Evolutionary conservation across 2,888 invertebrate species (phyloP).

Genomic region (Cantharis rustica): DNA sequence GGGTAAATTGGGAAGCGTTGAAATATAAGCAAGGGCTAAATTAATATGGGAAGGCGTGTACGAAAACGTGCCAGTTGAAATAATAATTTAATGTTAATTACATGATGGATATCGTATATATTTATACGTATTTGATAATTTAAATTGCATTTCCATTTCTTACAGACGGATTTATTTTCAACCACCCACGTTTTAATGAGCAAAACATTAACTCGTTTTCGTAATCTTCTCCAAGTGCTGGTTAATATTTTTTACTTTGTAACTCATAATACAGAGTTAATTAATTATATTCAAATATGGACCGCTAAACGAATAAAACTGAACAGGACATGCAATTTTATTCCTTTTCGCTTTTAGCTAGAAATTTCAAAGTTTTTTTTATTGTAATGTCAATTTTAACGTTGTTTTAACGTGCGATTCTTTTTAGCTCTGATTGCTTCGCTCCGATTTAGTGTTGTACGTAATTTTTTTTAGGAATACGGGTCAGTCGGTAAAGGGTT

Average conservation of each 20-base stretch:
- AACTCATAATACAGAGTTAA: not conserved
- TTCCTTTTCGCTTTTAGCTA: not conserved
- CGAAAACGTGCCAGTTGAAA: slow-evolving; percentile 34
- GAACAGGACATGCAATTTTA: not conserved
- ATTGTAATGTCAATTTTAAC: too few species aligned
- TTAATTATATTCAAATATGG: not conserved
- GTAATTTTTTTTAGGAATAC: not conserved
- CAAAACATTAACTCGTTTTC: not conserved
- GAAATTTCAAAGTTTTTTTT: too few species aligned
- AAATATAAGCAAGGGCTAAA: slow-evolving; percentile 38
- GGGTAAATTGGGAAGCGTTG: slow-evolving; percentile 47
- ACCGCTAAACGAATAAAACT: not conserved
- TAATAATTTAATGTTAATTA: slow-evolving; percentile 40
- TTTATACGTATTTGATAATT: slow-evolving; percentile 31
- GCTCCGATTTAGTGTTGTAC: too few species aligned
- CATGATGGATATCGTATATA: slow-evolving; percentile 34
- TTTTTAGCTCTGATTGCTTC: too few species aligned
- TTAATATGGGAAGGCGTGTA: slow-evolving; percentile 38
- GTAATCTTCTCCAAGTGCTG: not conserved
- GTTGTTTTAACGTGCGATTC: too few species aligned
- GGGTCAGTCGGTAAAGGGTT: not conserved
- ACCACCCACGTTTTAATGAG: slow-evolving; percentile 4
- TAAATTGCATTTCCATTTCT: slow-evolving; percentile 34
- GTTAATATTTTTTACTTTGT: not conserved
- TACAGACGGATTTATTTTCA: not conserved